Base-by-base conservation (phyloP, 2,888 invertebrate genomes). In the Pollenia griseotomentosa region DNA sequence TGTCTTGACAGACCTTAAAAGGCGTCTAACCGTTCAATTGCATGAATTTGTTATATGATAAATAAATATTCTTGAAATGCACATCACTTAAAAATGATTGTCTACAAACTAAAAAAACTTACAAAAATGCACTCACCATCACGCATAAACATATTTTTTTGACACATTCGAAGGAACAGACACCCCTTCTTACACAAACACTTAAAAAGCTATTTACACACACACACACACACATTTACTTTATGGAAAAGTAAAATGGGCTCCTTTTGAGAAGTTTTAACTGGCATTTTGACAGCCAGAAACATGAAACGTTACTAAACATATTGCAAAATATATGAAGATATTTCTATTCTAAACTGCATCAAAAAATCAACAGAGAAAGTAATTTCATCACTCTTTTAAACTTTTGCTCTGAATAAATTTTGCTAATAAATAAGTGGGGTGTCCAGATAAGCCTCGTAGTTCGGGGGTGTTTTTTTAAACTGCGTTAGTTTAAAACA, bases 231-330 rank as follows among this genome's bases (percentile, higher is more conserved):
- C n/a, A n/a, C n/a, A n/a, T n/a, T n/a, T 48, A 65, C 33, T 46
- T 53, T n/a, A 19, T 70, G 48, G 53, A 63, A 70, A 83, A 84
- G 79, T 81, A 87, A 89, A 88, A 88, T 79, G 88, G 87, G 82
- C 88, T 88, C 88, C 88, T 89, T 88, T 88, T 42, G 53, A 42
- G n/a, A 63, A 71, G 44, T 44, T 75, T 89, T 84, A 89, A 88
- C 90, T 90, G 92, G 90, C 92, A 91, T 88, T 89, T 89, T 90
- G 92, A 90, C 92, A 91, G 89, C 74, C 51, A 46, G 70, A 83
- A 88, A 88, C 82, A 40, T 80, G 40, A 66, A 81, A 73, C 16
- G 75, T 40, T 61, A 53, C 53, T 73, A 77, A 73, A 74, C 61
- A 83, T 66, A 77, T 80, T 80, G 51, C 59, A 77, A 6, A 70